phyloP scores from a whole-genome alignment of 2,113 vertebrate genomes.

The Scytalopus superciliaris region DNA sequence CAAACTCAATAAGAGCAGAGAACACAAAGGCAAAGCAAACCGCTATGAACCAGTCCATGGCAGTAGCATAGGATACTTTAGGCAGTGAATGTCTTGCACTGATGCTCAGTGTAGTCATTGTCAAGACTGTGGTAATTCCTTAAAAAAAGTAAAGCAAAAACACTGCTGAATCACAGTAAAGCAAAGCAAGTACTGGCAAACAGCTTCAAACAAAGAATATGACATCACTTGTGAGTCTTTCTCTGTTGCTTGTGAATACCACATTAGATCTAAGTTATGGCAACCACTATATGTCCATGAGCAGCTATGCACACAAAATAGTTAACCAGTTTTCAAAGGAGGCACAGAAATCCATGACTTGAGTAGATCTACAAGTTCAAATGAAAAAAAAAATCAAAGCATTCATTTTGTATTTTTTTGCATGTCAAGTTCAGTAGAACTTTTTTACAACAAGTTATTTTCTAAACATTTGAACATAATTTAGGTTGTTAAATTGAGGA shows the following conservation, averaged over 20 bases:
- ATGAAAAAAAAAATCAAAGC: neutral
- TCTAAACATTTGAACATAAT: neutral
- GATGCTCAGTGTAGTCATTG: slow-evolving; percentile 98
- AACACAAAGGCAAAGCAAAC: slow-evolving; percentile 99
- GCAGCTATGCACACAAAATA: neutral
- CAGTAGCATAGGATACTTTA: slow-evolving; percentile 98
- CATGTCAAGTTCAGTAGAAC: neutral
- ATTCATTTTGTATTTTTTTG: neutral
- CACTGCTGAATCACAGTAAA: neutral
- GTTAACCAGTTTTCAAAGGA: neutral
- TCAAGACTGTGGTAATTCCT: slow-evolving; percentile 98
- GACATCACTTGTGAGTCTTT: neutral
- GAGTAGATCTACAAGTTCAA: neutral
- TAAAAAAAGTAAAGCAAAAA: slow-evolving; percentile 58
- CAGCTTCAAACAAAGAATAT: neutral
- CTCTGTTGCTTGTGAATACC: neutral
- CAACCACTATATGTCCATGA: neutral
- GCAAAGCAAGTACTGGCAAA: neutral
- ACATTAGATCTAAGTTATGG: neutral
- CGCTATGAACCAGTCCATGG: slow-evolving; percentile 99
- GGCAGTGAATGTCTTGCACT: slow-evolving; percentile 97
- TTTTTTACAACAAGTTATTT: neutral
- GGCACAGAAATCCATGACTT: neutral
- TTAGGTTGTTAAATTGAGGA: neutral
- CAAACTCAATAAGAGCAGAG: slow-evolving; percentile 98